These are phyloP conservation scores for Pterobdella sp. DNA, from an alignment of 2,888 invertebrate genomes.

Conservation along the genomic window DNA sequence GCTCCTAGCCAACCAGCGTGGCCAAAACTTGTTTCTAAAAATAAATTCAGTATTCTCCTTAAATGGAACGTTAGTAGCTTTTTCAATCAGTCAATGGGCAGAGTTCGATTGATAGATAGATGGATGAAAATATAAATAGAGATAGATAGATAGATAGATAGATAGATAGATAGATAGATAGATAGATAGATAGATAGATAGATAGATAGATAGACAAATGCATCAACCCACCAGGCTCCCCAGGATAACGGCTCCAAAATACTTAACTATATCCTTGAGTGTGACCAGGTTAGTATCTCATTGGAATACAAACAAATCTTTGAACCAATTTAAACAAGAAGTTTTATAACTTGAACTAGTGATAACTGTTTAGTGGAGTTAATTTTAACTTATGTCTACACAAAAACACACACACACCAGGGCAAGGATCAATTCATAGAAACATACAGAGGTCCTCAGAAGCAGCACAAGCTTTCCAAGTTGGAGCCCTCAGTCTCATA, in stretches of 20 bases:
- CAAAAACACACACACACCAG: slow-evolving; percentile 31
- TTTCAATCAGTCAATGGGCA: too few relatives aligned
- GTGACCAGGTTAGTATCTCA: slow-evolving; percentile 47
- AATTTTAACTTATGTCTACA: too few relatives aligned
- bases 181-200: neutral
- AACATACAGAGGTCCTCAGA: slow-evolving; percentile 64
- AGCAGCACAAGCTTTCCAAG: slow-evolving; percentile 68
- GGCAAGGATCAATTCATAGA: slow-evolving; percentile 60
- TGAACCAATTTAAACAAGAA: too few relatives aligned
- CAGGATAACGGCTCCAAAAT: slow-evolving; percentile 73
- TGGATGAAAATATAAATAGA: neutral
- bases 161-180: neutral
- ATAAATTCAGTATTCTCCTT: slow-evolving; percentile 59
- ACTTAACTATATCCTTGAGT: slow-evolving; percentile 67
- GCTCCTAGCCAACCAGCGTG: slow-evolving; percentile 65
- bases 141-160: neutral
- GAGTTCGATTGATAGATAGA: neutral
- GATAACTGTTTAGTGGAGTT: too few relatives aligned
- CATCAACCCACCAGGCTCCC: slow-evolving; percentile 54
- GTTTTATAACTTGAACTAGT: too few relatives aligned
- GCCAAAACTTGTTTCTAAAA: slow-evolving; percentile 65
- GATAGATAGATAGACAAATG: neutral
- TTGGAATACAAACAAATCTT: too few relatives aligned
- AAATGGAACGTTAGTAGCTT: slow-evolving; percentile 52
- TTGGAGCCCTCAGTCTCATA: slow-evolving; percentile 72